Conservation (phyloP, 1,140 invertebrate genomes). For the Drosophila nigromelanica region DNA sequence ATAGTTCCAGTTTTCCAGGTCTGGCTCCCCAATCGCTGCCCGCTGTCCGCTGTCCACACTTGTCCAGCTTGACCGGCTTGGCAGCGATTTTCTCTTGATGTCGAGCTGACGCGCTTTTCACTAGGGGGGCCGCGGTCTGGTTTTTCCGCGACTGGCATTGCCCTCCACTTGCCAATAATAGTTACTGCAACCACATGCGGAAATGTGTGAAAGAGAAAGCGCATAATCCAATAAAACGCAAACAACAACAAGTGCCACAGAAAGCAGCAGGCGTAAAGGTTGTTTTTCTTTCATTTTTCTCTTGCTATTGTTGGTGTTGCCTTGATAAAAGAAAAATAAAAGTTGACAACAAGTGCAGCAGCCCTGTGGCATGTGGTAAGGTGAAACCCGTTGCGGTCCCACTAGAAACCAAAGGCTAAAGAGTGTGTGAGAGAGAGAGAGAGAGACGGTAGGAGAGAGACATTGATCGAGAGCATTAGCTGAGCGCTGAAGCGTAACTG, state of each 20-base stretch:
- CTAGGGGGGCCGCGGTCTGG: constrained; percentile 47
- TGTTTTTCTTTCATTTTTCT: background rate
- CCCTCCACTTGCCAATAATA: constrained; percentile 49
- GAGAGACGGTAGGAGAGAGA: background rate
- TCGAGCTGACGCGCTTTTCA: constrained; percentile 43
- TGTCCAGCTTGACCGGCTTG: constrained; percentile 43
- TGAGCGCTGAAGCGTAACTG: constrained; percentile 20
- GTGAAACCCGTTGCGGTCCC: constrained; percentile 39
- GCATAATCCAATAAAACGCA: constrained; percentile 71
- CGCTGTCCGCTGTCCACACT: background rate
- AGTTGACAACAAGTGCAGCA: constrained; percentile 56
- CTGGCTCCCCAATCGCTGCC: background rate
- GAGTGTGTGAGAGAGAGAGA: constrained; percentile 6
- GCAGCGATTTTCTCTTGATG: constrained; percentile 46
- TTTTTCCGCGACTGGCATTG: constrained; percentile 67
- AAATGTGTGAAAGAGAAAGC: constrained; percentile 80
- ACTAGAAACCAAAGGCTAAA: constrained; percentile 5
- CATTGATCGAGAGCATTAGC: constrained; percentile 6
- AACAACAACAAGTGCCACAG: constrained; percentile 5
- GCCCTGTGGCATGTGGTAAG: constrained; percentile 61
- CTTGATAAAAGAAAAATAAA: constrained; percentile 16
- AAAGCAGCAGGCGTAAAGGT: constrained; percentile 20
- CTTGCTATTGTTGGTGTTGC: constrained; percentile 11
- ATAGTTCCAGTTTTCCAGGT: constrained; percentile 32
- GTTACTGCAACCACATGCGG: constrained; percentile 52